A percentile compares a stretch with the other conserved stretches of the same genome.
These are phyloP conservation scores for Myrmecophaga tridactyla DNA, from an alignment of 2,113 vertebrate species.

Conservation along the genomic window DNA sequence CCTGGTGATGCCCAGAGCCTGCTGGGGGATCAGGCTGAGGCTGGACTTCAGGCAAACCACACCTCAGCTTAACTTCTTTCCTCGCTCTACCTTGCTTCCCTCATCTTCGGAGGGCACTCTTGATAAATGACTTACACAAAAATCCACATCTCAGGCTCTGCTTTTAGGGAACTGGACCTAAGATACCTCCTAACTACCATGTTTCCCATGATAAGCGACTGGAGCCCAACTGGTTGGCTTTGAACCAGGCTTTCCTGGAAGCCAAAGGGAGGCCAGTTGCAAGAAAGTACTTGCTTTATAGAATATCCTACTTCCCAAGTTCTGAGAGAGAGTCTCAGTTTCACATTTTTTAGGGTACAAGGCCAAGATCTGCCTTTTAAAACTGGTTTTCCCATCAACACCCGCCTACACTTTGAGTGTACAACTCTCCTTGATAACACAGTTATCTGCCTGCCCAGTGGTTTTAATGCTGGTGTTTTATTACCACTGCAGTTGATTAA, in stretches of 20 bases:
- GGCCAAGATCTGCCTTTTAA: neutral
- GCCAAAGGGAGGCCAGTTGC: neutral
- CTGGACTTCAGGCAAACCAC: neutral
- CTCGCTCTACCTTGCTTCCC: neutral
- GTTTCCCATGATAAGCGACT: neutral
- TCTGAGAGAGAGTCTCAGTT: neutral
- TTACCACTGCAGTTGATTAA: neutral
- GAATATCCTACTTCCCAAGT: neutral
- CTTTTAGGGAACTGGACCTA: neutral
- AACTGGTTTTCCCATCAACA: neutral
- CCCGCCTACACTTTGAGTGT: fast-evolving
- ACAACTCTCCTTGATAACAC: neutral
- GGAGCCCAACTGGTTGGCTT: neutral
- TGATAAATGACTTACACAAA: neutral
- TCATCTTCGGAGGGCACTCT: neutral
- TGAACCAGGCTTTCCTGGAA: neutral
- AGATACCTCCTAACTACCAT: neutral
- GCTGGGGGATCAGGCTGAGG: neutral
- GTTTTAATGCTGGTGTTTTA: neutral
- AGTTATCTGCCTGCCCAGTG: neutral
- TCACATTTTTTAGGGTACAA: neutral
- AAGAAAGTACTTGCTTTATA: neutral
- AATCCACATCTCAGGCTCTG: neutral
- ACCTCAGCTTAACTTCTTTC: neutral
- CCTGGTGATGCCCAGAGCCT: neutral